Conservation (phyloP, 2,113 vertebrate species). For the Hepsetus odoe region DNA sequence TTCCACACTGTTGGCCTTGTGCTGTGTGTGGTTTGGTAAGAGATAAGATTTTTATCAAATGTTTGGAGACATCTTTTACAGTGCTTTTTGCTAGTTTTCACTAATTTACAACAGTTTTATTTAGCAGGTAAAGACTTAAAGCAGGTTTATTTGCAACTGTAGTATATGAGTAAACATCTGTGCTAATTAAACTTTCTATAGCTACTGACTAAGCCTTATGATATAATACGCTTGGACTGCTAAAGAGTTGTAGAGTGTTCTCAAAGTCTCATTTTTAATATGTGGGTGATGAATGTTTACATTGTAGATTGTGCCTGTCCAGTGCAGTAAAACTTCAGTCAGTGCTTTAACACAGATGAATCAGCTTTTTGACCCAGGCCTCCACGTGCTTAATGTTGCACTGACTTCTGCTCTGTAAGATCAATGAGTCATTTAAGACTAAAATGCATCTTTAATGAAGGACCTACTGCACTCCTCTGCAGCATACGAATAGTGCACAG, state of each 20-base stretch:
- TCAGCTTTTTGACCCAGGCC: slow-evolving; percentile 7
- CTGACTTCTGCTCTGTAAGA: not conserved
- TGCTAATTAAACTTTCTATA: no score
- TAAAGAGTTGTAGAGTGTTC: no score
- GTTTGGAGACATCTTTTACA: not conserved
- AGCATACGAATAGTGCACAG: slow-evolving; percentile 55
- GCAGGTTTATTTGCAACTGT: no score
- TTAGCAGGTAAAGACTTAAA: no score
- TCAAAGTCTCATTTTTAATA: no score
- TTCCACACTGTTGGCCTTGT: slow-evolving; percentile 36
- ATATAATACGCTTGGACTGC: no score
- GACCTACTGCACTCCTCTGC: slow-evolving; percentile 37
- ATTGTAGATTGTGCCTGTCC: no score
- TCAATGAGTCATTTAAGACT: not conserved
- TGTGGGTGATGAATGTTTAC: no score
- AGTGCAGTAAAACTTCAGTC: not conserved
- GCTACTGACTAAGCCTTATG: no score
- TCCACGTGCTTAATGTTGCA: not conserved
- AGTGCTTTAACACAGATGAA: not conserved
- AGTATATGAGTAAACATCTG: no score
- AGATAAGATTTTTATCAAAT: slow-evolving; percentile 8
- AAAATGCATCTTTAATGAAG: slow-evolving; percentile 23
- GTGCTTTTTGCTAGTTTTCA: not conserved
- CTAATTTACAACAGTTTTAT: not conserved
- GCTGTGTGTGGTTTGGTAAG: slow-evolving; percentile 24